Evolutionary conservation across 2,797 vertebrate species (phyloP).

Genomic region (Liparis tanakae): DNA sequence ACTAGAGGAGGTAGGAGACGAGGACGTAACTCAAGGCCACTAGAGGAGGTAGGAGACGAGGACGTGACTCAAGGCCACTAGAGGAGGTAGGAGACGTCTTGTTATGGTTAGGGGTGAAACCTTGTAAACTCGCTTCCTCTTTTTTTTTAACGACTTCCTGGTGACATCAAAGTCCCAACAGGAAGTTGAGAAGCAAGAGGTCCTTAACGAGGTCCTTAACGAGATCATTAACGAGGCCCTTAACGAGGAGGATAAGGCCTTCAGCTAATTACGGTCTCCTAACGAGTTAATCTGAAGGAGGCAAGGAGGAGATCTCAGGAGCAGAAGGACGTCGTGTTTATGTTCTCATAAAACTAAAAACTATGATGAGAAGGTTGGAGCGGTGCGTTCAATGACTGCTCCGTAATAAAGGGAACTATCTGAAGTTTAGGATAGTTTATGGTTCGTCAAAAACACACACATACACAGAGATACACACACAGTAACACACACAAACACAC

Average conservation of each 20-base stretch:
- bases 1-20: too few species aligned
- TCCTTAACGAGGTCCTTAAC: slow-evolving; percentile 22
- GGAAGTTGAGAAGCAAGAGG: slow-evolving; percentile 66
- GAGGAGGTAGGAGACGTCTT: slow-evolving; percentile 66
- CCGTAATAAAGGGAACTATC: slow-evolving; percentile 56
- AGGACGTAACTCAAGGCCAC: slow-evolving; percentile 22
- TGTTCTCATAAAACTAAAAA: too few species aligned
- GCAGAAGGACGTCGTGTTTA: too few species aligned
- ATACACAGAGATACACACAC: too few species aligned
- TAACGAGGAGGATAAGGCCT: slow-evolving; percentile 12
- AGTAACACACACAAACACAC: slow-evolving; percentile 24
- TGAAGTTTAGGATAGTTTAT: slow-evolving; percentile 58
- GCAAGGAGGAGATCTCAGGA: too few species aligned
- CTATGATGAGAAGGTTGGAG: not conserved
- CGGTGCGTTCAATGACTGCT: slow-evolving; percentile 32
- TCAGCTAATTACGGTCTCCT: not conserved
- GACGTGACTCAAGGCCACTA: slow-evolving; percentile 51
- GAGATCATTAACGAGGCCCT: slow-evolving; percentile 45
- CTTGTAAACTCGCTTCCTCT: slow-evolving; percentile 73
- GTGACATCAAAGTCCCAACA: slow-evolving; percentile 80
- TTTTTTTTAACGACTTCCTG: slow-evolving; percentile 73
- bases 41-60: slow-evolving; percentile 66
- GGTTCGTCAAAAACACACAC: slow-evolving; percentile 50
- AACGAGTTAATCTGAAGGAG: not conserved
- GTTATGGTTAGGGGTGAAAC: slow-evolving; percentile 79